Conservation (phyloP, 2,888 invertebrate species). For the Papilio gigon region DNA sequence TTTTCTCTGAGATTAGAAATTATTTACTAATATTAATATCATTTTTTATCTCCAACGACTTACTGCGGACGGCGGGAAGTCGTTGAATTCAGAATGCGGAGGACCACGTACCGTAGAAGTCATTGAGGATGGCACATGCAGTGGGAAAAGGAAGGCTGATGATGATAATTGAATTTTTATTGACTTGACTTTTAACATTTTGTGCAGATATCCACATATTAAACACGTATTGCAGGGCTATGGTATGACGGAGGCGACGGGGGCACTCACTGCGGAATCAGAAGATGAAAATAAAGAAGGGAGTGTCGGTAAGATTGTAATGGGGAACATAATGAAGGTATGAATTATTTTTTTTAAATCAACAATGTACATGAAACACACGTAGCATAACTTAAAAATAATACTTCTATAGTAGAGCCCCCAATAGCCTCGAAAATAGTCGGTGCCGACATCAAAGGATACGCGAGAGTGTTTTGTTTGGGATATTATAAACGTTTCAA, state of each 20-base stretch:
- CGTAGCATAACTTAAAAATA: background rate
- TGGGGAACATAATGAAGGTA: slow-evolving; percentile 58
- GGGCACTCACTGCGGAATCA: slow-evolving; percentile 56
- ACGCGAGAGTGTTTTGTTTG: background rate
- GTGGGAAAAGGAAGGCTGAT: too few species aligned
- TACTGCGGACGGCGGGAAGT: too few species aligned
- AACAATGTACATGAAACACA: background rate
- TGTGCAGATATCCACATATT: slow-evolving; percentile 58
- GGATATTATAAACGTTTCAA: background rate
- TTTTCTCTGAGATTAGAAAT: too few species aligned
- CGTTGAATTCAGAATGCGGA: too few species aligned
- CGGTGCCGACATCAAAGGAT: too few species aligned
- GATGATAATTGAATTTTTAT: too few species aligned
- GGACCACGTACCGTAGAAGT: too few species aligned
- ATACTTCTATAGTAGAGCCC: too few species aligned
- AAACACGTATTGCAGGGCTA: slow-evolving; percentile 62
- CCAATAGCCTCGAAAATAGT: too few species aligned
- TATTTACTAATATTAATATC: too few species aligned
- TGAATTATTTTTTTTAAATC: background rate
- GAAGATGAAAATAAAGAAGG: slow-evolving; percentile 53
- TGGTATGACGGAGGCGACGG: slow-evolving; percentile 68
- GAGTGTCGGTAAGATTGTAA: slow-evolving; percentile 60
- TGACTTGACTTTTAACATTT: background rate
- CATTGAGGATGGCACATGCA: too few species aligned
- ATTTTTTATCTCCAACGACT: too few species aligned